A percentile compares a stretch with the other conserved stretches of the same genome.
Evolutionary conservation across 2,888 invertebrate genomes (phyloP).

Genomic region (Eugnorisma glareosa): DNA sequence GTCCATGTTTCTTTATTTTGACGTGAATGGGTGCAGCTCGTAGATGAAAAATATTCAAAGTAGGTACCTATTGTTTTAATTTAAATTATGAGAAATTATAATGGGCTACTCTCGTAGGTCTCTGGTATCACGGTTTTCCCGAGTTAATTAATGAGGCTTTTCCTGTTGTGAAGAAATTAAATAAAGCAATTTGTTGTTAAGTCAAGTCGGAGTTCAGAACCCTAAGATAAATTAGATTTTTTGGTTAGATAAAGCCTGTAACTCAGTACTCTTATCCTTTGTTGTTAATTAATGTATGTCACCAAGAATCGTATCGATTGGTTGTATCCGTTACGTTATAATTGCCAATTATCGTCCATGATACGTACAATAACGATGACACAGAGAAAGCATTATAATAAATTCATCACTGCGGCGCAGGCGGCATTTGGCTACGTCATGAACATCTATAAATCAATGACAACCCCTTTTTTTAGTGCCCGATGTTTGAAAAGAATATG

Average conservation of each 20-base stretch:
- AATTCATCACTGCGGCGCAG: slow-evolving; percentile 34
- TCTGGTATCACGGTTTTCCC: slow-evolving; percentile 29
- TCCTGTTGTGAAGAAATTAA: slow-evolving; percentile 27
- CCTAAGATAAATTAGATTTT: background rate
- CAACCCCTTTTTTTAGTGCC: slow-evolving; percentile 39
- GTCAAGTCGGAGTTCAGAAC: background rate
- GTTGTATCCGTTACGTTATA: slow-evolving; percentile 10
- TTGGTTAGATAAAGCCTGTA: slow-evolving; percentile 3
- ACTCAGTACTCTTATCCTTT: background rate
- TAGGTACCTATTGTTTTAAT: slow-evolving; percentile 38
- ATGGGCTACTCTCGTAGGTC: slow-evolving; percentile 1
- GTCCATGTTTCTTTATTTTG: slow-evolving; percentile 46
- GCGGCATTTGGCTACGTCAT: slow-evolving; percentile 41
- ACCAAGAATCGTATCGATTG: slow-evolving; percentile 1
- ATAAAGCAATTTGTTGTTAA: slow-evolving; percentile 13
- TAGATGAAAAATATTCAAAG: slow-evolving; percentile 26
- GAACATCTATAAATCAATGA: slow-evolving; percentile 58
- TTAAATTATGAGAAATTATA: slow-evolving; percentile 27
- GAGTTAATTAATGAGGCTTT: slow-evolving; percentile 34
- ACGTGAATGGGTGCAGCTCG: slow-evolving; percentile 39
- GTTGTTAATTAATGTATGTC: background rate
- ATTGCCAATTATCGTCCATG: slow-evolving; percentile 36
- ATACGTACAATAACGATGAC: slow-evolving; percentile 18
- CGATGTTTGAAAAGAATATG: slow-evolving; percentile 54
- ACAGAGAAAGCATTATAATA: slow-evolving; percentile 34